Evolutionary conservation across 2,888 invertebrate species (phyloP), one percentile per base, ranked within the genome.

Genomic region (Papilio demoleus): DNA sequence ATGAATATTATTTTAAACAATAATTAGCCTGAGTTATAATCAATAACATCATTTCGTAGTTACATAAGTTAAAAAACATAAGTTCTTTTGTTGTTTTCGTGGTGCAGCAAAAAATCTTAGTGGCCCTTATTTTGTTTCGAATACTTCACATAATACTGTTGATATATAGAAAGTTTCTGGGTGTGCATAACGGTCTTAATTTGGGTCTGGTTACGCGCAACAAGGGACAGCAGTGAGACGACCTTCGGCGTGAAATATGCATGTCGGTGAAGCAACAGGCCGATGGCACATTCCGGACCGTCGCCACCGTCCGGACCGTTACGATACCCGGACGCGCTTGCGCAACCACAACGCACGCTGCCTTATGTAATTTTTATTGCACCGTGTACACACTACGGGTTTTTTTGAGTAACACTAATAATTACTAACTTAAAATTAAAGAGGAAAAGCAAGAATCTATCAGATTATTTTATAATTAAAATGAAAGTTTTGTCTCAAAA

Each of bases 221-320:
- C 31, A 14, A 56, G 22, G 36, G 53, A 24, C n/a, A 45, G 27
- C 36, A 58, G 31, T 45, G 40, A 14, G 50, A 9, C 63, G 62
- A 68, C 67, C 67, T 68, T 68, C 45, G 62, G 40, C 27, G 62
- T 62, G 65, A 67, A 71, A 71, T 70, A 63, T 68, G 68, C 67
- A 63, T 58, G 38, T 73, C 74, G 82, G 80, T 88, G 88, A 82
- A 74, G 88, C 90, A 90, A 88, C 79, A 80, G 85, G 86, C 83
- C 83, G 79, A 90, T 89, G 81, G 78, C 84, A 82, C 90, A 90
- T 90, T 90, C 91, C 90, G 86, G 87, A 86, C 85, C 84, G 88
- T 84, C 80, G 42, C 17, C 42, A 42, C 17, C 17, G 42, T 42
- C 42, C 84, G 82, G 80, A 87, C 88, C 88, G 90, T 90, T 89